These are phyloP conservation scores for Centropus bengalensis DNA, from an alignment of 2,113 vertebrate genomes.

Conservation along the genomic window DNA sequence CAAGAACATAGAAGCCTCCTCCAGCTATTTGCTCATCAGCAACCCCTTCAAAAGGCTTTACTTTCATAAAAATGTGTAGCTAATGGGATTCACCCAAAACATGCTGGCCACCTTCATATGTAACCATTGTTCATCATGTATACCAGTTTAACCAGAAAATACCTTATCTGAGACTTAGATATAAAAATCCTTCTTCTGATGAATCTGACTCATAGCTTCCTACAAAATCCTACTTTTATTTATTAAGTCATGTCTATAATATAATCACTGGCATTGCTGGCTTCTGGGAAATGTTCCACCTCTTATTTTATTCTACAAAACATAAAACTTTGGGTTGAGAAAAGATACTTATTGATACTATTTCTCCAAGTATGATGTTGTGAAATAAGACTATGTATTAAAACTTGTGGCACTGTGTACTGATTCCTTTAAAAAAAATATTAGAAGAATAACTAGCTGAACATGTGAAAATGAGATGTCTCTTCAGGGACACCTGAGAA, in stretches of 20 bases:
- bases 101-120: neutral
- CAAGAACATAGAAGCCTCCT: neutral
- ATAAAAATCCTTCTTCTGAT: neutral
- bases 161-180: neutral
- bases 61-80: neutral
- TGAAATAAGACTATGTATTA: neutral
- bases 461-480: conserved; percentile 9
- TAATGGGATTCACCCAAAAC: neutral
- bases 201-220: neutral
- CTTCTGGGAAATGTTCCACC: neutral
- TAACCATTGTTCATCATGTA: too few relatives aligned
- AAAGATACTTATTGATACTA: neutral
- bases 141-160: neutral
- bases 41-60: neutral
- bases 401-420: neutral
- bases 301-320: neutral
- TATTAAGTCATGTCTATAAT: neutral
- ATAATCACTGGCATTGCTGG: neutral
- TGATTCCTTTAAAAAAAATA: neutral
- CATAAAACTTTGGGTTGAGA: neutral
- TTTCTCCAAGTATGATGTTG: neutral
- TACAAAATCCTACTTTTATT: neutral
- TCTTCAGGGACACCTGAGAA: neutral
- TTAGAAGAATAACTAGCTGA: conserved; percentile 51
- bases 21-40: neutral